Conservation (phyloP, 2,113 vertebrate genomes). For the Paramormyrops kingsleyae region DNA sequence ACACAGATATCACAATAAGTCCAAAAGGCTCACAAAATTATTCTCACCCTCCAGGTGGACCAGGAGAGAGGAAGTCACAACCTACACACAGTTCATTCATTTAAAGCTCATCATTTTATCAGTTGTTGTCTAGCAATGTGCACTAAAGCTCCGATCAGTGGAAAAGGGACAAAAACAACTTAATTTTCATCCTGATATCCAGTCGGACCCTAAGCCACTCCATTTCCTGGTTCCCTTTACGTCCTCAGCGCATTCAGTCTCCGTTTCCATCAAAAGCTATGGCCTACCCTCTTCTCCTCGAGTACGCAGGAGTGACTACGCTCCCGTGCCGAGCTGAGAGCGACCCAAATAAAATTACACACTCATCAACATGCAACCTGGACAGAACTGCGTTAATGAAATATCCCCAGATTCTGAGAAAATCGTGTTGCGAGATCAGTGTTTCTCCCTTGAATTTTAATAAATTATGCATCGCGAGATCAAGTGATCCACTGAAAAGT, state of each 20-base stretch:
- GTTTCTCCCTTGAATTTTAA: neutral
- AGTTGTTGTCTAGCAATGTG: constrained; percentile 20
- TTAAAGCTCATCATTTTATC: neutral
- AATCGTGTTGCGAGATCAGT: neutral
- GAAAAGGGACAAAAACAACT: constrained; percentile 79
- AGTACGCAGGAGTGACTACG: neutral
- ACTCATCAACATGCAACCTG: neutral
- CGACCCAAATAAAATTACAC: neutral
- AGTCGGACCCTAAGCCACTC: constrained; percentile 70
- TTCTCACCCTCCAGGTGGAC: neutral
- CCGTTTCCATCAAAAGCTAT: constrained; percentile 26
- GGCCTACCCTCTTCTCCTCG: neutral
- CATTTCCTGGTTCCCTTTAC: constrained; percentile 41
- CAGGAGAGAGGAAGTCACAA: neutral
- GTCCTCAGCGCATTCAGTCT: constrained; percentile 62
- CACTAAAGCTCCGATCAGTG: constrained; percentile 75
- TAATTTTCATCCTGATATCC: constrained; percentile 85
- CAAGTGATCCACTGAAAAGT: neutral
- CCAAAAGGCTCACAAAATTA: neutral
- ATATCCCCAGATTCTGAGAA: neutral
- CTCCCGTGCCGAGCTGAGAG: neutral
- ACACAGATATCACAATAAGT: neutral
- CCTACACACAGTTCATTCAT: neutral
- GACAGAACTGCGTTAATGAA: neutral
- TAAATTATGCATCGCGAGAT: neutral